phyloP scores from a whole-genome alignment of 2,888 invertebrate species.

The Scaeva pyrastri region DNA sequence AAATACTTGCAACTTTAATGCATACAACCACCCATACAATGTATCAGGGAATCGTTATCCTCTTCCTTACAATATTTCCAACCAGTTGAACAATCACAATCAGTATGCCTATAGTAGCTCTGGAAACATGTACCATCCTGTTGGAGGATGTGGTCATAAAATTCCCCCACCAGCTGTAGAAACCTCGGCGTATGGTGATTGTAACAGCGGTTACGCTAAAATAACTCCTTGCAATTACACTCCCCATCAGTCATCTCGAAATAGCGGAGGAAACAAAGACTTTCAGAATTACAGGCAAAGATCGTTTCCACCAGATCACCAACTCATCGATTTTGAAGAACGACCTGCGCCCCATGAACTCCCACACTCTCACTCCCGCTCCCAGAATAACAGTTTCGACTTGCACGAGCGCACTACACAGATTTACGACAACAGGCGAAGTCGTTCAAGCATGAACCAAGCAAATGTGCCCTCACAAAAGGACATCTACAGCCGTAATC shows the following conservation, averaged over 20 bases:
- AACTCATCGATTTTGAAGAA: constrained; percentile 82
- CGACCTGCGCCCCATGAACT: constrained; percentile 79
- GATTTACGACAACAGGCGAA: constrained; percentile 71
- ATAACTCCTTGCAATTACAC: constrained; percentile 79
- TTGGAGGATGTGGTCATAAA: constrained; percentile 65
- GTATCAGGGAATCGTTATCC: constrained; percentile 83
- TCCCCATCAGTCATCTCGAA: constrained; percentile 59
- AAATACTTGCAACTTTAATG: constrained; percentile 76
- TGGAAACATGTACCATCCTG: constrained; percentile 71
- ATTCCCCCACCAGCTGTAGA: constrained; percentile 77
- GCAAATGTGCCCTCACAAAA: constrained; percentile 65
- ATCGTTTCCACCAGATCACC: constrained; percentile 80
- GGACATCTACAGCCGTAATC: constrained; percentile 65
- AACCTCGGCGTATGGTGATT: constrained; percentile 50
- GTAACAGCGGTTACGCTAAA: constrained; percentile 79
- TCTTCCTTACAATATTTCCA: constrained; percentile 82
- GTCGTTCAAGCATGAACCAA: constrained; percentile 40
- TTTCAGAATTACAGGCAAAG: constrained; percentile 79
- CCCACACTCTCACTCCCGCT: constrained; percentile 76
- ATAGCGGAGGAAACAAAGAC: constrained; percentile 65
- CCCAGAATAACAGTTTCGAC: constrained; percentile 78
- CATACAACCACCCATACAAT: constrained; percentile 81
- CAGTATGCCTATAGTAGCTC: constrained; percentile 76
- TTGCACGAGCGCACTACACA: constrained; percentile 77
- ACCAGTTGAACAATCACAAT: constrained; percentile 81